Evolutionary conservation across 2,797 vertebrate genomes (phyloP), one percentile per base, ranked within the genome.

Genomic region (Sparidentex hasta): DNA sequence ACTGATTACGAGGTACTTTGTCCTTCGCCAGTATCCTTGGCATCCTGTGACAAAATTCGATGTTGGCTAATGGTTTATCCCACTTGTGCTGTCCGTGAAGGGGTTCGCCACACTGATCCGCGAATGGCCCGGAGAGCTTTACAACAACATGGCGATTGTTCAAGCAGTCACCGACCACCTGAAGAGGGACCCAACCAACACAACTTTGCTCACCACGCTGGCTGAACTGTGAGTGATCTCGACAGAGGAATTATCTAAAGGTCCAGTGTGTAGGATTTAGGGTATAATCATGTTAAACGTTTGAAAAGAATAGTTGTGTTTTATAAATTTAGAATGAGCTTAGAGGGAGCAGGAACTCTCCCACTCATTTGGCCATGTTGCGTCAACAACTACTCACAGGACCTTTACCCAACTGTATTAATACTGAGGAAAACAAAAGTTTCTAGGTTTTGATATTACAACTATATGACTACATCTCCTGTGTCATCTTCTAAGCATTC

Each of bases 41-140:
- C 27, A 11, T 23, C 21, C 4, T 62, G 46, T 46, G 38, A 48
- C 9, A 44, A 56, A 56, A 27, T 65, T 23, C 21, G 13, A 6
- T 4, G 8, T 71, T 13, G 11, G 3, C 7, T 56, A 8, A 81
- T 25, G 2, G 12, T 62, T 23, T 50, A 9, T 54, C 9, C 20
- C 52, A 57, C 20, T 51, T 68, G 18, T 63, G 3, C 9, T 85
- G 52, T 70, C 63, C 20, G 7, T 20, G 1, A 86, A 99, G 98
- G 98, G 98, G 48, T 99, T 99, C 91, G 97, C 98, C 86, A 98
- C 95, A 8, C 91, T 99, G 87, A 96, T 99, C 90, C 95, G 96
- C 47, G 97, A 99, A 79, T 99, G 98, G 98, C 98, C 98, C 0
- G 98, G 98, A 90, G 97, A 99, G 89, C 96, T 99, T 43, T 99